A percentile compares a stretch with the other conserved stretches of the same genome.
Evolutionary conservation across 1,140 invertebrate genomes (phyloP).

Genomic region (Aphaenogaster rudis): DNA sequence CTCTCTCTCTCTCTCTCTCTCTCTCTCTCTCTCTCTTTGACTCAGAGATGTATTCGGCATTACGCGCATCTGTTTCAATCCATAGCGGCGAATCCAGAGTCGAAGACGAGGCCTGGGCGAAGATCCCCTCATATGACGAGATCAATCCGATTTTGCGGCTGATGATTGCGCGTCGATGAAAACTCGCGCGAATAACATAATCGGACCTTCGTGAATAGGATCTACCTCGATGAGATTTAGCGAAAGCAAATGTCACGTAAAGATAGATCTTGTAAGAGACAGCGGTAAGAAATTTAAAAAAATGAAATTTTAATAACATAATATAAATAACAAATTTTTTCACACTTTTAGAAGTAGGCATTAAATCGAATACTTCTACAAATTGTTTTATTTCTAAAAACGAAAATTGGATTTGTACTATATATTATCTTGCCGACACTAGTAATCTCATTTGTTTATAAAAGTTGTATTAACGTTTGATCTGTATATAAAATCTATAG

Average conservation of each 20-base stretch:
- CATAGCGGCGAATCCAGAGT: conserved; percentile 7
- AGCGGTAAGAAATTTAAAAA: background rate
- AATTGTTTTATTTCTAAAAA: background rate
- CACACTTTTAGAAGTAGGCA: background rate
- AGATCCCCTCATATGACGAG: conserved; percentile 23
- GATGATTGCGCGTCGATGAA: conserved; percentile 31
- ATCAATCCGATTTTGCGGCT: conserved; percentile 49
- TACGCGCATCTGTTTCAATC: conserved; percentile 48
- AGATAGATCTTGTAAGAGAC: background rate
- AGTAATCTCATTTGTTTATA: background rate
- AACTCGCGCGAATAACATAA: background rate
- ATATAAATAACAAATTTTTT: background rate
- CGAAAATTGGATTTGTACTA: background rate
- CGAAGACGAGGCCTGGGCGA: conserved; percentile 11
- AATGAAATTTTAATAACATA: background rate
- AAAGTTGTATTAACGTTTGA: background rate
- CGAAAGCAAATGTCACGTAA: background rate
- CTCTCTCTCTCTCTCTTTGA: background rate
- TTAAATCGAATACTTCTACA: background rate
- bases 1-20: background rate
- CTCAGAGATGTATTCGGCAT: conserved; percentile 1
- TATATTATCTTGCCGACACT: background rate
- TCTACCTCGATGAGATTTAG: background rate
- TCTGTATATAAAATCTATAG: background rate
- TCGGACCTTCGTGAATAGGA: background rate